Evolutionary conservation across 2,113 vertebrate species (phyloP), one percentile per base, ranked within the genome.

Genomic region (Vombatus ursinus): DNA sequence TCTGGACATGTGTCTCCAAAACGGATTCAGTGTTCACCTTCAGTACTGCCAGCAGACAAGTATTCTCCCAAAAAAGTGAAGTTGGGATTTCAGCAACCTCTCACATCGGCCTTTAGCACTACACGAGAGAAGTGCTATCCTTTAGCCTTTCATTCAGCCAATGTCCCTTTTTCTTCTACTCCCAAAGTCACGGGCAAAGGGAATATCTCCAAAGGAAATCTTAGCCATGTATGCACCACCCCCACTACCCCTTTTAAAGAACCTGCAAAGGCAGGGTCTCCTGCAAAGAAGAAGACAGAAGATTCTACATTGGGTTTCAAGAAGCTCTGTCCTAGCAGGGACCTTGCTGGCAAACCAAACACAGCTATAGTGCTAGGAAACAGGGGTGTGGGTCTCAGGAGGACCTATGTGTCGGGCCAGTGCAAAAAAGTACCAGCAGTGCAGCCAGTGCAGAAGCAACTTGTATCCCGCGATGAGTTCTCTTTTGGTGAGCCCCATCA

Each of bases 11-110:
- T 95, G 0, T 99, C 98, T 95, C 98, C 99, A 89, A 99, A 99
- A 98, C 96, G 96, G 23, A 97, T 98, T 94, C 98, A 99, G 97
- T 98, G 91, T 91, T 97, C 96, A 50, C 95, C 92, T 31, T 91
- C 94, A 44, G 48, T 96, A 77, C 98, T 97, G 44, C n/a, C 57
- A 8, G 98, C 98, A 19, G 99, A 99, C 91, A 99, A 99, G 96
- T 99, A 97, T 92, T 99, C 99, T 28, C 98, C 98, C 3, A 99
- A 99, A 97, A 99, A 99, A 96, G 98, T 99, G 89, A 99, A 99
- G 93, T 98, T 99, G 26, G 98, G 97, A 14, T 89, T 98, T 44
- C 98, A 98, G 54, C 97, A 97, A 89, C 54, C 98, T 23, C 77
- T 95, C 52, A 48, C 90, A 44, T 95, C 94, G 22, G 50, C 37